Percentiles rank a stretch among this genome's conserved stretches.
These are phyloP conservation scores for Mastigias papua DNA, from an alignment of 30 jellyfish, hydroid and myxozoan species.

Conservation along the genomic window DNA sequence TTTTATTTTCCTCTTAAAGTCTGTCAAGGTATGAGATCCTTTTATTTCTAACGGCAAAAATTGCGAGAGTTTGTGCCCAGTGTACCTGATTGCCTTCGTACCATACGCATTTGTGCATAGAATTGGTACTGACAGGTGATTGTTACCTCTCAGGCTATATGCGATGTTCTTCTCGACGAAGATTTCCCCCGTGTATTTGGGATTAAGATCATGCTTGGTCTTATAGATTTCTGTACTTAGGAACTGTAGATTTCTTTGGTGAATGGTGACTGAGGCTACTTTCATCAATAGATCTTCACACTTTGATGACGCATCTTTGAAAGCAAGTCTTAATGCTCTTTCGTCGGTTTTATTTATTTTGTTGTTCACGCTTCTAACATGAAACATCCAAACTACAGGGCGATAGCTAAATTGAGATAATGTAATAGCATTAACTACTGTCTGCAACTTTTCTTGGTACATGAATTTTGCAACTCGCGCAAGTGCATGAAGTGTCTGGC, in stretches of 20 bases:
- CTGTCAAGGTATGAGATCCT: not conserved
- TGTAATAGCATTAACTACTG: constrained; percentile 6
- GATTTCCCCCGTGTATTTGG: not conserved
- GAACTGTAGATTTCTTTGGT: constrained; percentile 7
- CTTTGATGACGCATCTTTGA: too few species aligned
- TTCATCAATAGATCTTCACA: too few species aligned
- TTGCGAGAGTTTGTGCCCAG: not conserved
- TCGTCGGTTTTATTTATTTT: not conserved
- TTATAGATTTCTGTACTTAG: constrained; percentile 5
- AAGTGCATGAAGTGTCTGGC: constrained; percentile 62
- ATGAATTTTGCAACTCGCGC: constrained; percentile 52
- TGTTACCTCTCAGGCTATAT: not conserved
- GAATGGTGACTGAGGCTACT: constrained; percentile 11
- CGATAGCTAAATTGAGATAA: not conserved
- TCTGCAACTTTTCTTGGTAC: constrained; percentile 55
- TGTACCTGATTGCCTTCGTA: too few species aligned
- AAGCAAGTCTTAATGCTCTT: too few species aligned
- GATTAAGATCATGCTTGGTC: too few species aligned
- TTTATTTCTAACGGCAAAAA: not conserved
- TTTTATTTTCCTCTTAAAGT: not conserved
- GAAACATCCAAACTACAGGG: not conserved
- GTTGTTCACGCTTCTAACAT: constrained; percentile 11
- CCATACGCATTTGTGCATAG: too few species aligned
- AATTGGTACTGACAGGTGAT: too few species aligned
- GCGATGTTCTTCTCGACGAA: not conserved